phyloP scores from a whole-genome alignment of 2,113 vertebrate species.

The Pampusana beccarii region DNA sequence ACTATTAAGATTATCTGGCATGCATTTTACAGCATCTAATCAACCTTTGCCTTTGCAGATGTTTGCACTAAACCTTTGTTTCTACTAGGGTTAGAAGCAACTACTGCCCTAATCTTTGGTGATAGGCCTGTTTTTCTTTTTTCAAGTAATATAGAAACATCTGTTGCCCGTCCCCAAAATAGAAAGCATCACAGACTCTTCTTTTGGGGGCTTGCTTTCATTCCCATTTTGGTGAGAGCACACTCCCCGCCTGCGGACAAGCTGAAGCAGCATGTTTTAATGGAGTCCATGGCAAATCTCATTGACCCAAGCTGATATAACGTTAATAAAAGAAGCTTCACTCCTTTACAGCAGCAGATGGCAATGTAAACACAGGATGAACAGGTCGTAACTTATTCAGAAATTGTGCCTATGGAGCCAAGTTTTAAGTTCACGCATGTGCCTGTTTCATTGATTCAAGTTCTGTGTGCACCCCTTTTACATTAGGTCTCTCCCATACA shows the following conservation, averaged over 20 bases:
- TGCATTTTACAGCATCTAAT: background rate
- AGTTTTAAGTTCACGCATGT: background rate
- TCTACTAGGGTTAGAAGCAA: background rate
- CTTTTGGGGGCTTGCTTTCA: background rate
- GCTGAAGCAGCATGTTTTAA: background rate
- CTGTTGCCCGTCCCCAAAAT: background rate
- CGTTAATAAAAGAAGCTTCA: background rate
- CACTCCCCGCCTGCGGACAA: background rate
- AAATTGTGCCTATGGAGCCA: background rate
- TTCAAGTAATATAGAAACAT: background rate
- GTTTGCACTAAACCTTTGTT: background rate
- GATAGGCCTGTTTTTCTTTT: background rate
- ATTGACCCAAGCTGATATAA: background rate
- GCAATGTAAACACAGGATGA: background rate
- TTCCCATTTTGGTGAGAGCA: background rate
- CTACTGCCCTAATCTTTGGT: background rate
- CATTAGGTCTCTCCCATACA: background rate
- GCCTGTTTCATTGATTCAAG: background rate
- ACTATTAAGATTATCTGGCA: background rate
- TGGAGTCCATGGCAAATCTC: background rate
- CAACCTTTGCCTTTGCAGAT: background rate
- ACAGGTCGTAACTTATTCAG: background rate
- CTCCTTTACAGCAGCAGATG: background rate
- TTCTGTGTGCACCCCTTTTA: rapidly evolving
- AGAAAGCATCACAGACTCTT: background rate